Evolutionary conservation across 2,797 vertebrate species (phyloP).

Genomic region (Botia kubotai): DNA sequence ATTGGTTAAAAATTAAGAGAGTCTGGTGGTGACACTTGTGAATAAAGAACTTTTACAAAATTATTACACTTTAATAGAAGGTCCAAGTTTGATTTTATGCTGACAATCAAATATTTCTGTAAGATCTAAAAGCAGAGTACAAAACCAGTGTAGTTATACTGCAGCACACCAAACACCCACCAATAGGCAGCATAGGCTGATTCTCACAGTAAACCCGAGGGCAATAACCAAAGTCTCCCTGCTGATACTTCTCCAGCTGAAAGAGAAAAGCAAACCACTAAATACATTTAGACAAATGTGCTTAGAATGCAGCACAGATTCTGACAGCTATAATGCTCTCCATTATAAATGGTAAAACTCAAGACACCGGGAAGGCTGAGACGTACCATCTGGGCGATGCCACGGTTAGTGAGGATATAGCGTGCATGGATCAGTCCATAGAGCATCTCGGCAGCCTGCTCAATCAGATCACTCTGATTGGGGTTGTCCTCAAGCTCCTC

Average conservation of each 20-base stretch:
- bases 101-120: neutral
- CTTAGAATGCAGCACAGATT: neutral
- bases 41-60: too few relatives aligned
- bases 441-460: conserved; percentile 94
- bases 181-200: conserved; percentile 93
- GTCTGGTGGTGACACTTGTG: too few relatives aligned
- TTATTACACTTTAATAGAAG: too few relatives aligned
- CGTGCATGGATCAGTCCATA: conserved; percentile 93
- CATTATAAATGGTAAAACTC: neutral
- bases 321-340: neutral
- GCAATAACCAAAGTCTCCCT: conserved; percentile 93
- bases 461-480: conserved; percentile 94
- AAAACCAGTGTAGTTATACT: neutral
- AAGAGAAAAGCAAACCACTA: neutral
- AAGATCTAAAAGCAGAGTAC: neutral
- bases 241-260: conserved; percentile 93
- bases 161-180: conserved; percentile 71
- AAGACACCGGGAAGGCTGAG: neutral
- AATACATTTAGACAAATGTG: neutral
- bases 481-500: conserved; percentile 95
- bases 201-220: conserved; percentile 94
- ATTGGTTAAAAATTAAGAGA: too few relatives aligned
- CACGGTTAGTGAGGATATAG: conserved; percentile 94
- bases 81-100: too few relatives aligned
- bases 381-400: conserved; percentile 93